Conservation (phyloP, 92 coral and sea anemone species). For the Porites lobata region DNA sequence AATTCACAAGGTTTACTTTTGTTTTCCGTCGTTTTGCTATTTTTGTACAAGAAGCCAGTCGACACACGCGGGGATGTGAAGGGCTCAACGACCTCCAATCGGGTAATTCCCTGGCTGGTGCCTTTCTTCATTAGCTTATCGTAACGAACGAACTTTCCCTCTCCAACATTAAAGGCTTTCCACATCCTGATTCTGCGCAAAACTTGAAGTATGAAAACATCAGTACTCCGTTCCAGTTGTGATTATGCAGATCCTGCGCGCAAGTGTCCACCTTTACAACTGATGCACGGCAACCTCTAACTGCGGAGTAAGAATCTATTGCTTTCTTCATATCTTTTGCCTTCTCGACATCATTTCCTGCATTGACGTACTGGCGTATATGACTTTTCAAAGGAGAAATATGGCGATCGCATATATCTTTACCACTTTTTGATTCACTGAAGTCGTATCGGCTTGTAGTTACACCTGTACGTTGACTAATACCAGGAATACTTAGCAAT, state of each 20-base stretch:
- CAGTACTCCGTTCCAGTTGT: conserved; percentile 30
- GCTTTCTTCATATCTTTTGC: conserved; percentile 32
- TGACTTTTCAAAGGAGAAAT: conserved; percentile 33
- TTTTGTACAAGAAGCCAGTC: no score
- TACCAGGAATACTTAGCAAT: conserved; percentile 31
- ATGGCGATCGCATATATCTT: conserved; percentile 35
- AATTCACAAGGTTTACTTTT: conserved; percentile 5
- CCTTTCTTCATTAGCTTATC: conserved; percentile 40
- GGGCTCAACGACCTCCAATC: not conserved
- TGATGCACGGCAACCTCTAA: conserved; percentile 23
- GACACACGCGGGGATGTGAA: conserved; percentile 28
- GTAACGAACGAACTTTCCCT: conserved; percentile 35
- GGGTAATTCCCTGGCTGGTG: not conserved
- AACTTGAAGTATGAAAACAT: conserved; percentile 27
- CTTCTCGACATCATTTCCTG: conserved; percentile 24
- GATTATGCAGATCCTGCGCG: conserved; percentile 11
- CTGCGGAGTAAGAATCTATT: conserved; percentile 16
- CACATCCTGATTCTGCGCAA: conserved; percentile 28
- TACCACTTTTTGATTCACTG: conserved; percentile 32
- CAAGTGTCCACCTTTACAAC: conserved; percentile 11
- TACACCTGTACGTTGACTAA: conserved; percentile 25
- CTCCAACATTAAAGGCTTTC: conserved; percentile 28
- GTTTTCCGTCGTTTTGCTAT: not conserved
- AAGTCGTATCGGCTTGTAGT: not conserved
- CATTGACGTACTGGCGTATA: conserved; percentile 42